Evolutionary conservation across 2,113 vertebrate species (phyloP), one percentile per base, ranked within the genome.

Genomic region (Dasypus novemcinctus): DNA sequence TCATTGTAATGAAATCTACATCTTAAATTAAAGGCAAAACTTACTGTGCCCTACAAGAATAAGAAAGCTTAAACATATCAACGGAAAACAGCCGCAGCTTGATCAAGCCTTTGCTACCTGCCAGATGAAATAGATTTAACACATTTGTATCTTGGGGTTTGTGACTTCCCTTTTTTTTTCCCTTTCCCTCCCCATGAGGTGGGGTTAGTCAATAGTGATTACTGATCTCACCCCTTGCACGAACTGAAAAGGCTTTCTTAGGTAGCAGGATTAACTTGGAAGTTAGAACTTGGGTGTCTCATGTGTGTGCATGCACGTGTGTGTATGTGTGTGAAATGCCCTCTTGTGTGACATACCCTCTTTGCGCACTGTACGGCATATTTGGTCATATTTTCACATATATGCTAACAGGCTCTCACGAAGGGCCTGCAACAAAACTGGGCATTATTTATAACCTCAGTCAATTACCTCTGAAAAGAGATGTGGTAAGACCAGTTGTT

Each of bases 1-100:
- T 98, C 97, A 98, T 97, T 98, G 97, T 98, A 98, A 98, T 98
- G 98, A 98, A 98, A 98, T 98, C 97, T 98, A 95, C 97, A 97
- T 98, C 95, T 98, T 98, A 98, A 98, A 98, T 98, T 98, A 98
- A 98, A 98, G 98, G 93, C 96, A 98, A 97, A 98, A 97, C 68
- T 98, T 87, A 96, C 93, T 29, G 36, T 98, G 96, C 91, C 96
- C 90, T 98, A 69, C 91, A 83, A 98, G 90, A 36, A 94, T 93
- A 96, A 98, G 87, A 91, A 98, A 97, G 81, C 72, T 97, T 97
- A 97, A 97, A 95, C 68, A 96, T 96, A 97, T 82, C 87, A 96
- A 76, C 2, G 10, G 21, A 52, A 96, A 98, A 93, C n/a, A 87
- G 75, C 66, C 84, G 57, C 59, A 38, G 38, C 6, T 97, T 82